Evolutionary conservation across 2,113 vertebrate genomes (phyloP).

Genomic region (Herpailurus yagouaroundi): DNA sequence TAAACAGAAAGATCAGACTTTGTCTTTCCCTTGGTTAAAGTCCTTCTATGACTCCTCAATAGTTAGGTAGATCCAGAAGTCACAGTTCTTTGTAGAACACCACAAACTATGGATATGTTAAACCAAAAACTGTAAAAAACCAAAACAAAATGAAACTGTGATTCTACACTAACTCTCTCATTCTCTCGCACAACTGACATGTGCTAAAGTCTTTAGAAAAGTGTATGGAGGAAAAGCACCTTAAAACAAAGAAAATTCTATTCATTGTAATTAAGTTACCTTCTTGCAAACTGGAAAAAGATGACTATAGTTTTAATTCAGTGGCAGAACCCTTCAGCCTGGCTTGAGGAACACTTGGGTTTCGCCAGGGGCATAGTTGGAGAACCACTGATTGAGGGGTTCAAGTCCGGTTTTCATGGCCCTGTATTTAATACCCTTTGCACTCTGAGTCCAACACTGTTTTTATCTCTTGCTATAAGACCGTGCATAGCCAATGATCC

Average conservation of each 20-base stretch:
- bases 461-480: background rate
- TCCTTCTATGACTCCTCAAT: background rate
- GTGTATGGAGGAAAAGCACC: background rate
- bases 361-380: background rate
- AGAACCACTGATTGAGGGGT: background rate
- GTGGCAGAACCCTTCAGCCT: background rate
- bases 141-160: background rate
- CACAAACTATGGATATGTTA: background rate
- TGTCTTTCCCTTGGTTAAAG: background rate
- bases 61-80: background rate
- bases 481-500: background rate
- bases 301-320: background rate
- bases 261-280: background rate
- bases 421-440: background rate
- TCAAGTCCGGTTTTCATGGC: background rate
- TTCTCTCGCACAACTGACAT: background rate
- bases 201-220: background rate
- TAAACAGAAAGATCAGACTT: background rate
- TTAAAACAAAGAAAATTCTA: background rate
- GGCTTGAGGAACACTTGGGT: background rate
- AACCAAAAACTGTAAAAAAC: background rate
- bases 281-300: slow-evolving; percentile 18
- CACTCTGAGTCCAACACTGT: background rate
- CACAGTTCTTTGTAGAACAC: slow-evolving; percentile 11
- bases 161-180: background rate